A percentile compares a stretch with the other conserved stretches of the same genome.
Evolutionary conservation across 2,113 vertebrate species (phyloP).

Genomic region (Motacilla alba): DNA sequence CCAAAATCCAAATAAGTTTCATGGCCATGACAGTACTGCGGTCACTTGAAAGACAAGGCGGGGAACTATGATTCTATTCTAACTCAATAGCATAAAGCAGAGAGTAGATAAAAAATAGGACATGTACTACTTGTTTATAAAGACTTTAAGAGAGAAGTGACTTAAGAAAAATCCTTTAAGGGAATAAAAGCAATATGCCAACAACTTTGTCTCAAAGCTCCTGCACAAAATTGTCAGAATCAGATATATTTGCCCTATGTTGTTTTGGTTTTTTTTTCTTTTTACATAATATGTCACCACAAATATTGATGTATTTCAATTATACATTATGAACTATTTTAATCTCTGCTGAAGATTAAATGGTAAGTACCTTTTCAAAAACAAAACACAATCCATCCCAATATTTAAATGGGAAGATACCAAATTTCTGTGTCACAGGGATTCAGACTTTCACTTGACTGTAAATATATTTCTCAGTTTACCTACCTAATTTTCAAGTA

Average conservation of each 20-base stretch:
- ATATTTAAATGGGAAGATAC: not conserved
- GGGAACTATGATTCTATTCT: slow-evolving; percentile 10
- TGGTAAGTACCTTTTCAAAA: not conserved
- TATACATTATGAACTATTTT: not conserved
- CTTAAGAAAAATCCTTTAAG: not conserved
- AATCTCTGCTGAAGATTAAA: not conserved
- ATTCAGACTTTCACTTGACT: not conserved
- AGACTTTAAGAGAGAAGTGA: not conserved
- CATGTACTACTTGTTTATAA: not conserved
- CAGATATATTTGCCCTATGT: not conserved
- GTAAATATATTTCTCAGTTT: not conserved
- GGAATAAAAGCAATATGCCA: not conserved
- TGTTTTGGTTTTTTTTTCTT: not conserved
- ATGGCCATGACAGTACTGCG: not conserved
- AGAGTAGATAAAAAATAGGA: not conserved
- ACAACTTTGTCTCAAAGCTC: not conserved
- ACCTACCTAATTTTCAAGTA: not conserved
- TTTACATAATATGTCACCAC: not conserved
- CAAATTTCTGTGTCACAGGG: not conserved
- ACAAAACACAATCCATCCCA: not conserved
- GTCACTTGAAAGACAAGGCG: slow-evolving; percentile 22
- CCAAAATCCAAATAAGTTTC: not conserved
- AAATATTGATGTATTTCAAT: not conserved
- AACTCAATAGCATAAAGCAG: not conserved
- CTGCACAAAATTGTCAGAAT: not conserved